Base-by-base conservation (phyloP, 2,888 invertebrate species). In the Drosophila rellima region DNA sequence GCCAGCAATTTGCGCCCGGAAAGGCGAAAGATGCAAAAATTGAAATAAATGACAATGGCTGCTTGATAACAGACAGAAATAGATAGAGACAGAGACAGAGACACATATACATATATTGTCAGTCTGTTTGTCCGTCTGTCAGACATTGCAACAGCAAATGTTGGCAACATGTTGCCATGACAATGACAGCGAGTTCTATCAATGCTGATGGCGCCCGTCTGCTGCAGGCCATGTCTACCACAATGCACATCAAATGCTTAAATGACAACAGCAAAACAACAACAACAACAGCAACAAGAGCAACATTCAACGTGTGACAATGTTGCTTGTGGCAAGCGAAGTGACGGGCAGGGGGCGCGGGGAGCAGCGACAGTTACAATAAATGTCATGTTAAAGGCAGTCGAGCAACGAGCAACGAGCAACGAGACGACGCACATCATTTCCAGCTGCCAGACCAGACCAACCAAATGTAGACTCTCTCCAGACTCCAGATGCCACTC, bases 321-420 rank as follows among this genome's bases (percentile, higher is more conserved):
- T 71, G 68, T 61, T 63, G 67, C 44, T 23, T 15, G 57, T 44
- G 40, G 39, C 54, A 31, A 31, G 40, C 17, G 1, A 1, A 17
- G 17, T 2, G 35, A n/a, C 4, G 33, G 33, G 13, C 5, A 4
- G 4, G 55, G n/a, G 45, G 15, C 6, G 8, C 2, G 62, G 55
- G 48, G 18, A 37, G 20, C 7, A 33, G 64, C 80, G 87, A 78
- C 90, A 88, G 83, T 86, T 82, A 90, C 91, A 91, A 91, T 91
- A 91, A 90, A 91, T 85, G 90, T 91, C 91, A 91, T 90, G 89
- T 88, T 85, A 83, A 80, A 82, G 76, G 66, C 78, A 80, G 77
- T 73, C 86, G 63, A 88, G 71, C 85, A 74, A 50, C 54, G 52
- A 51, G 70, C n/a, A n/a, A n/a, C 86, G 63, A 88, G 71, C 85